Evolutionary conservation across 2,797 vertebrate species (phyloP).

Genomic region (Pampus argenteus): DNA sequence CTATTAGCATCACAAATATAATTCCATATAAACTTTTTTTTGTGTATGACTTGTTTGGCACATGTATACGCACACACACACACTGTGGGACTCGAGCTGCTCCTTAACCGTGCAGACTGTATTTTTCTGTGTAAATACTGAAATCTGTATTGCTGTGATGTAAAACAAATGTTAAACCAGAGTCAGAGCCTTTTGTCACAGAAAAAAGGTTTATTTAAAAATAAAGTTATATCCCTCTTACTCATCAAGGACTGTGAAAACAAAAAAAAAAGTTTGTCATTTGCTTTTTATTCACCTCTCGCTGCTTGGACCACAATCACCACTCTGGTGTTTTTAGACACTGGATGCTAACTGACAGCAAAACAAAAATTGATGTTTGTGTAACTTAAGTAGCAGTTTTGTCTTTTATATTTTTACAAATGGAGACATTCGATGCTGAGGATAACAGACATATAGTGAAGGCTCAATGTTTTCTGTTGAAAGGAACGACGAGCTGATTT

Average conservation of each 20-base stretch:
- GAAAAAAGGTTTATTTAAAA: slow-evolving; percentile 98
- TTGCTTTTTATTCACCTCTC: slow-evolving; percentile 45
- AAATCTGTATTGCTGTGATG: slow-evolving; percentile 70
- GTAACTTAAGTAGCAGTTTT: slow-evolving; percentile 2
- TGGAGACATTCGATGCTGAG: slow-evolving; percentile 55
- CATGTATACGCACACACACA: slow-evolving; percentile 5
- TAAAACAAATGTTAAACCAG: slow-evolving; percentile 65
- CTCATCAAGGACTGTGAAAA: slow-evolving; percentile 89
- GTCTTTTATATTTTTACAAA: slow-evolving; percentile 22
- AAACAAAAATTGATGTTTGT: slow-evolving; percentile 17
- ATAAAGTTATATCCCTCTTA: slow-evolving; percentile 95
- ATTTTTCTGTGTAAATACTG: slow-evolving; percentile 67
- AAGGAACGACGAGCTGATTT: slow-evolving; percentile 4
- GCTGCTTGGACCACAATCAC: slow-evolving; percentile 35
- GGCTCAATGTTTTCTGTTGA: not conserved
- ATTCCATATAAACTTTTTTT: slow-evolving; percentile 1
- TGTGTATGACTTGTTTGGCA: slow-evolving; percentile 5
- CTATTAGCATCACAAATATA: not conserved
- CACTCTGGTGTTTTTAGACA: slow-evolving; percentile 31
- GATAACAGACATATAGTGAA: slow-evolving; percentile 30
- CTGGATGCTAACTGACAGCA: slow-evolving; percentile 16
- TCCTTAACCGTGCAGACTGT: slow-evolving; percentile 33
- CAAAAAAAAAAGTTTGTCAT: slow-evolving; percentile 23
- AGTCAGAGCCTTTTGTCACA: slow-evolving; percentile 86
- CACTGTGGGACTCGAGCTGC: slow-evolving; percentile 19